Percentiles rank a stretch among this genome's conserved stretches.
These are phyloP conservation scores for Lycaon pictus DNA, from an alignment of 2,113 vertebrate genomes.

Conservation along the genomic window DNA sequence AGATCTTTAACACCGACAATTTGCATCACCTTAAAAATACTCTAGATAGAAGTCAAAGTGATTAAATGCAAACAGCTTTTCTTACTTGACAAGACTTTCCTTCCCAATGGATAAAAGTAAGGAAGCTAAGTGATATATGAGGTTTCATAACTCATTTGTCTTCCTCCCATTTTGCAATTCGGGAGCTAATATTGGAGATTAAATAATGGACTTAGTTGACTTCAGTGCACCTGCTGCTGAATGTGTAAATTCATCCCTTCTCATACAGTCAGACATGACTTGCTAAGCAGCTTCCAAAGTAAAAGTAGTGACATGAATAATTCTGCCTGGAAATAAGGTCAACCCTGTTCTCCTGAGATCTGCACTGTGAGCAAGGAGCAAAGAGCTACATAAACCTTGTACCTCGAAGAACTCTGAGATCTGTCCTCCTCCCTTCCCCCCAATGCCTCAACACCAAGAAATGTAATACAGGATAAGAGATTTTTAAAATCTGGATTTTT, in stretches of 20 bases:
- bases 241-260: slow-evolving; percentile 84
- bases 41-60: background rate
- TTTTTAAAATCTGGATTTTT: background rate
- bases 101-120: slow-evolving; percentile 50
- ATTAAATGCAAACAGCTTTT: slow-evolving; percentile 57
- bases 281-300: slow-evolving; percentile 78
- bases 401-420: slow-evolving; percentile 58
- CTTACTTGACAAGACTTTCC: slow-evolving; percentile 55
- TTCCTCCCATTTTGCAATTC: slow-evolving; percentile 76
- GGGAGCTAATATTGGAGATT: slow-evolving; percentile 83
- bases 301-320: slow-evolving; percentile 84
- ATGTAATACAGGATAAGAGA: background rate
- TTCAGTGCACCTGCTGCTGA: slow-evolving; percentile 70
- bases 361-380: slow-evolving; percentile 68
- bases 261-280: slow-evolving; percentile 80
- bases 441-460: background rate
- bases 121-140: slow-evolving; percentile 69
- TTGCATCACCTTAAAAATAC: slow-evolving; percentile 35
- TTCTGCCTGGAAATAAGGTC: slow-evolving; percentile 85
- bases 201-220: slow-evolving; percentile 79
- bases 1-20: background rate
- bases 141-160: slow-evolving; percentile 62
- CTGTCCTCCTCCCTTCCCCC: slow-evolving; percentile 32
- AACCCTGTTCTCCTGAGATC: slow-evolving; percentile 79
- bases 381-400: slow-evolving; percentile 70